Conservation (phyloP, 2,797 vertebrate genomes). For the Halcyon chelicuti region DNA sequence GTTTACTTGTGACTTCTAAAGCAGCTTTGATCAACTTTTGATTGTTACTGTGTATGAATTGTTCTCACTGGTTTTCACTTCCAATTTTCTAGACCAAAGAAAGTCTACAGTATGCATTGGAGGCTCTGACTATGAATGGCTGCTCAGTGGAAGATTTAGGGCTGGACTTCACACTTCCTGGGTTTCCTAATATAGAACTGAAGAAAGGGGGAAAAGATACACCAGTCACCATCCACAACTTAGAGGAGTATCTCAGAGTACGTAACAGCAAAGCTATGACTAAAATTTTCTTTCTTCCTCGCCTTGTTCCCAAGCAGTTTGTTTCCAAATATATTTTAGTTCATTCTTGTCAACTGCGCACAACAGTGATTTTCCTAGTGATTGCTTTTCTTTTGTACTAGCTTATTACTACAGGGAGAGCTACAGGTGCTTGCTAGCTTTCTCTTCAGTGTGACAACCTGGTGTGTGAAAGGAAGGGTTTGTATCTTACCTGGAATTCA, state of each 20-base stretch:
- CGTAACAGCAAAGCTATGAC: neutral
- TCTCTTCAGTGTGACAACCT: neutral
- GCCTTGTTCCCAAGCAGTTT: neutral
- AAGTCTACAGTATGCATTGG: constrained; percentile 93
- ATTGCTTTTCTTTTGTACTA: too few species aligned
- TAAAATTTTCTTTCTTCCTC: neutral
- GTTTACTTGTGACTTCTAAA: too few species aligned
- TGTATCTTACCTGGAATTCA: neutral
- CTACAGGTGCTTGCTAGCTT: neutral
- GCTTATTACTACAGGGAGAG: neutral
- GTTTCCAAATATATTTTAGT: neutral
- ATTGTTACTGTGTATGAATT: neutral
- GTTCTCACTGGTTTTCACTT: neutral
- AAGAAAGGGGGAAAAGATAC: constrained; percentile 98
- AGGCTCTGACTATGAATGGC: constrained; percentile 98
- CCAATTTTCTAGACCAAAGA: constrained; percentile 89
- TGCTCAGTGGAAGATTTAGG: constrained; percentile 98
- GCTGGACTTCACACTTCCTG: constrained; percentile 96
- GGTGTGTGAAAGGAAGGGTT: neutral
- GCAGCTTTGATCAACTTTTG: neutral
- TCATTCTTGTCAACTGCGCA: neutral
- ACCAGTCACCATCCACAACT: constrained; percentile 95
- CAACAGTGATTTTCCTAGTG: too few species aligned
- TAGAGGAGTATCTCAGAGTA: constrained; percentile 98
- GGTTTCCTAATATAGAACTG: constrained; percentile 97